phyloP scores from a whole-genome alignment of 1,140 invertebrate genomes.

The Parapsyche elsis region DNA sequence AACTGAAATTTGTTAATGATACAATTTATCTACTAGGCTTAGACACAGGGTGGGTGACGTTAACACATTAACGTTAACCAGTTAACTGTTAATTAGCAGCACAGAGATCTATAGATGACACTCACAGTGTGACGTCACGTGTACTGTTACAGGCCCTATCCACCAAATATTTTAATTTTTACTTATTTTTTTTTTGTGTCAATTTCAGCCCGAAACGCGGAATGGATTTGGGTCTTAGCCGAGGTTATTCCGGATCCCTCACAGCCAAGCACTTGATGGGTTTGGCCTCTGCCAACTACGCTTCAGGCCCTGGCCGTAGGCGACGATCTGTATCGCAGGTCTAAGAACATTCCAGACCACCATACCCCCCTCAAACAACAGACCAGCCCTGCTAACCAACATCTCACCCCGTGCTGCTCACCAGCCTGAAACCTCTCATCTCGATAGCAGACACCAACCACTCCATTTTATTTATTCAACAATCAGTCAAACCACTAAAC shows the following conservation, averaged over 20 bases:
- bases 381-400: conserved; percentile 29
- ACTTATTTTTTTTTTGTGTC: conserved; percentile 17
- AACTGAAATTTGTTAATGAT: no score
- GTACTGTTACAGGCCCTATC: no score
- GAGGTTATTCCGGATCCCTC: conserved; percentile 88
- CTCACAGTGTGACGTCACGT: no score
- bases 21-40: no score
- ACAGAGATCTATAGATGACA: no score
- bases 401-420: background rate
- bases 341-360: conserved; percentile 47
- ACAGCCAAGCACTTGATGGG: conserved; percentile 92
- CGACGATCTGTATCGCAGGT: conserved; percentile 72
- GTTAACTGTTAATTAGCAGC: no score
- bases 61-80: no score
- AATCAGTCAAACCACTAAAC: background rate
- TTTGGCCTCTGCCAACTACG: conserved; percentile 84
- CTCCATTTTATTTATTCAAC: conserved; percentile 15
- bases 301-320: conserved; percentile 87
- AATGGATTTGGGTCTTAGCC: conserved; percentile 82
- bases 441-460: background rate
- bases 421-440: background rate
- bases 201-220: conserved; percentile 80
- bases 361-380: background rate
- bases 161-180: no score
- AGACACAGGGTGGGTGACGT: no score